These are phyloP conservation scores for Pogonophryne albipinna DNA, from an alignment of 2,797 vertebrate genomes.

Conservation along the genomic window DNA sequence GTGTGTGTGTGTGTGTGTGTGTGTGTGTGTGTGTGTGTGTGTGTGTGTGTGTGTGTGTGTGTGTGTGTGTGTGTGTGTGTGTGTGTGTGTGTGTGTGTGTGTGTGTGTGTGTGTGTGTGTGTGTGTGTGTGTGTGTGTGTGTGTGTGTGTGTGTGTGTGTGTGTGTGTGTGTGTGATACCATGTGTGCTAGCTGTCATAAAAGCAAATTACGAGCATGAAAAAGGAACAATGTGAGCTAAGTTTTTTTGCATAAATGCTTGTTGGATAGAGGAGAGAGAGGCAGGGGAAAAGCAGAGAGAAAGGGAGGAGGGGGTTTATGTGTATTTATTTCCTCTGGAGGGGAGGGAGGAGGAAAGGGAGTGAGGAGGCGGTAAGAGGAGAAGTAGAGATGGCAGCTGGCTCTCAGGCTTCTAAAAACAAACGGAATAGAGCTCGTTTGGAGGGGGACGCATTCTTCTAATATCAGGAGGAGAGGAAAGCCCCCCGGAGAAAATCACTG, in stretches of 20 bases:
- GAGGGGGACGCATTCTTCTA: constrained; percentile 57
- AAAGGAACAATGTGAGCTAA: not conserved
- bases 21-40: too few relatives aligned
- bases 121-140: too few relatives aligned
- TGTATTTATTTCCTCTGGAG: constrained; percentile 77
- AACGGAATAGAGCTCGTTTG: constrained; percentile 63
- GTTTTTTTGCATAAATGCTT: constrained; percentile 9
- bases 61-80: not conserved
- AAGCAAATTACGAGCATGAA: constrained; percentile 4
- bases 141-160: not conserved
- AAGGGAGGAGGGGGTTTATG: constrained; percentile 47
- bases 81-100: too few relatives aligned
- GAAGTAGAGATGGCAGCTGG: constrained; percentile 83
- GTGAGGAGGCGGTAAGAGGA: constrained; percentile 68
- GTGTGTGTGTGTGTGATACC: not conserved
- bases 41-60: too few relatives aligned
- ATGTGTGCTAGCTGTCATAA: constrained; percentile 6
- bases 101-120: too few relatives aligned
- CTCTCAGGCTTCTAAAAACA: constrained; percentile 79
- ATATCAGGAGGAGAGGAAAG: constrained; percentile 29
- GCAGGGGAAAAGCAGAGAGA: constrained; percentile 8
- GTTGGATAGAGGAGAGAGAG: constrained; percentile 30
- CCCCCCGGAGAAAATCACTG: not conserved
- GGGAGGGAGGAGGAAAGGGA: constrained; percentile 54
- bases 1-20: too few relatives aligned